A percentile compares a stretch with the other conserved stretches of the same genome.
Conservation (phyloP, 1,140 invertebrate species). For the Drosophila bifasciata region DNA sequence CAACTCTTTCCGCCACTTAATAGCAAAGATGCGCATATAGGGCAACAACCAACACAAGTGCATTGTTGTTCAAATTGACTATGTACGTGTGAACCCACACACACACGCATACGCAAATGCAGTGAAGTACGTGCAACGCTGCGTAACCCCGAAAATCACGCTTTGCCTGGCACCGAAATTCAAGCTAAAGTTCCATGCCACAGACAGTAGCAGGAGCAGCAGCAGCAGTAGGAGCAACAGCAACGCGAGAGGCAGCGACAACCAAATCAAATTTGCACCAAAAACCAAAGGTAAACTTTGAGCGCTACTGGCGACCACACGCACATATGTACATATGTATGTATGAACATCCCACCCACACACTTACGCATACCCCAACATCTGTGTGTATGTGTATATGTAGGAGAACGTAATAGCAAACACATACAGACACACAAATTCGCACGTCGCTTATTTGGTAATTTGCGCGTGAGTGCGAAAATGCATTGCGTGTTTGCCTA, state of each 20-base stretch:
- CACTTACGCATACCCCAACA: conserved; percentile 9
- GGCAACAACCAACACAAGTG: conserved; percentile 23
- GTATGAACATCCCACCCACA: conserved; percentile 16
- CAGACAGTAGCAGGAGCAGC: conserved; percentile 18
- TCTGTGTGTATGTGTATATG: conserved; percentile 1
- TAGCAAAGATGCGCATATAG: conserved; percentile 56
- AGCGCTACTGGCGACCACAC: conserved; percentile 43
- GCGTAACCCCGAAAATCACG: conserved; percentile 44
- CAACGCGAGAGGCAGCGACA: conserved; percentile 19
- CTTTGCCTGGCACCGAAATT: conserved; percentile 37
- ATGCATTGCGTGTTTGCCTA: conserved; percentile 69
- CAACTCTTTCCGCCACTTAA: conserved; percentile 74
- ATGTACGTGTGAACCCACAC: conserved; percentile 29
- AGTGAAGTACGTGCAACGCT: conserved; percentile 7
- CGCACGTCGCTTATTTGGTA: conserved; percentile 80
- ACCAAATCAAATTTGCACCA: conserved; percentile 79
- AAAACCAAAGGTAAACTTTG: conserved; percentile 81
- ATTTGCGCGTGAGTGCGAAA: conserved; percentile 80
- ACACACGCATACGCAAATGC: conserved; percentile 9
- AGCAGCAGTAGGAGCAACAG: no score
- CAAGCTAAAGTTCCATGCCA: conserved; percentile 63
- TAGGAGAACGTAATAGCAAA: conserved; percentile 3
- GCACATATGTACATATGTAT: background rate
- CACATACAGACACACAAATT: conserved; percentile 57
- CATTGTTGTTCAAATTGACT: conserved; percentile 75